These are phyloP conservation scores for Porites lobata DNA, from an alignment of 92 coral and sea anemone genomes.

Conservation along the genomic window DNA sequence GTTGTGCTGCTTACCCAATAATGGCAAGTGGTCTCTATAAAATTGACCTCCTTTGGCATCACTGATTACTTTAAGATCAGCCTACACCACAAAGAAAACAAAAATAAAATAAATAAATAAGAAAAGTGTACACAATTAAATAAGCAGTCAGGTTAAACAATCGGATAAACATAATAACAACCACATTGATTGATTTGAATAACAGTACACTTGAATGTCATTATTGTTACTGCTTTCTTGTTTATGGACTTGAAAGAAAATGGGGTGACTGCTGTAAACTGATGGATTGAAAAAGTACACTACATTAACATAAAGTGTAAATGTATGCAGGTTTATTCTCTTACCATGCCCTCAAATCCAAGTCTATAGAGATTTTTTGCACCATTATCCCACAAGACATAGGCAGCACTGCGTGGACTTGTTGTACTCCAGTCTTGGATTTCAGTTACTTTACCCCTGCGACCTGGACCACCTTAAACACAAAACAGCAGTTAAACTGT, in stretches of 20 bases:
- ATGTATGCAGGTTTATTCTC: not conserved
- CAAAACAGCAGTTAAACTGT: too few species aligned
- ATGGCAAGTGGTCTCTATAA: constrained; percentile 94
- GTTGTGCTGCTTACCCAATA: constrained; percentile 67
- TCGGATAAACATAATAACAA: too few species aligned
- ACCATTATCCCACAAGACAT: constrained; percentile 97
- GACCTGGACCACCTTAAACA: constrained; percentile 90
- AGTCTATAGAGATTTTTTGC: constrained; percentile 94
- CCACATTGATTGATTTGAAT: too few species aligned
- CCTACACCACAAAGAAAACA: constrained; percentile 48
- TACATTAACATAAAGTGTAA: not conserved
- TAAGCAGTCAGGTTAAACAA: too few species aligned
- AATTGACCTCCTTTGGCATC: constrained; percentile 98
- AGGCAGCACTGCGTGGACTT: constrained; percentile 99
- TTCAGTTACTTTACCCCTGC: constrained; percentile 97
- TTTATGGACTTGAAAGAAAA: too few species aligned
- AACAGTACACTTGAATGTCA: too few species aligned
- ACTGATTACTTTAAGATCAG: constrained; percentile 95
- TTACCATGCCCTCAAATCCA: constrained; percentile 99
- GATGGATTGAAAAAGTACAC: not conserved
- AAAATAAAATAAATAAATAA: not conserved
- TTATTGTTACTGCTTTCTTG: too few species aligned
- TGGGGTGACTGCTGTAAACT: too few species aligned
- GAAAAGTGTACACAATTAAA: not conserved
- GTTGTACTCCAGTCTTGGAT: constrained; percentile 98